These are phyloP conservation scores for Amyelois transitella DNA, from an alignment of 1,140 invertebrate genomes.

Conservation along the genomic window DNA sequence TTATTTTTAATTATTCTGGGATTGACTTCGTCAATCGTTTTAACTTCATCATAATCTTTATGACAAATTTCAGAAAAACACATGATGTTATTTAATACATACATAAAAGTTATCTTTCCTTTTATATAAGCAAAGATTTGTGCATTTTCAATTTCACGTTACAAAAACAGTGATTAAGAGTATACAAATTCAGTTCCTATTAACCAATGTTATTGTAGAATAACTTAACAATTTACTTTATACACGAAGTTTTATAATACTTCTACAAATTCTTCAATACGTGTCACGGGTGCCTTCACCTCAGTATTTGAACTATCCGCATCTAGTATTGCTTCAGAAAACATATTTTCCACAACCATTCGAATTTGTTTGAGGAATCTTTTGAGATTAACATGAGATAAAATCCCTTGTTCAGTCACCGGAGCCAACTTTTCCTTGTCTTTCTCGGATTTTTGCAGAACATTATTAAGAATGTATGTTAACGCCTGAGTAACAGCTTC, in stretches of 20 bases:
- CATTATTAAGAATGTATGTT: conserved; percentile 48
- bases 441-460: conserved; percentile 58
- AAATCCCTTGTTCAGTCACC: conserved; percentile 52
- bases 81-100: too few species aligned
- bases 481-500: conserved; percentile 49
- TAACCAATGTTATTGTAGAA: too few species aligned
- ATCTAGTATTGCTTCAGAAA: conserved; percentile 16
- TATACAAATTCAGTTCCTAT: too few species aligned
- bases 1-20: too few species aligned
- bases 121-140: too few species aligned
- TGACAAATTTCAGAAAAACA: too few species aligned
- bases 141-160: too few species aligned
- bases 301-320: conserved; percentile 3
- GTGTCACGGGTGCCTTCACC: conserved; percentile 24
- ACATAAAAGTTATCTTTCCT: too few species aligned
- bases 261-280: conserved; percentile 61
- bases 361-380: conserved; percentile 54
- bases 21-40: too few species aligned
- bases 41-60: too few species aligned
- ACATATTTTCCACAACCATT: conserved; percentile 48
- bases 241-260: conserved; percentile 35
- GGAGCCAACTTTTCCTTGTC: conserved; percentile 59
- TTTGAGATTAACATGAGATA: conserved; percentile 55
- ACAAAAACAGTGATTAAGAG: too few species aligned
- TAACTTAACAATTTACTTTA: background rate